Base-by-base conservation (phyloP, 1,140 invertebrate genomes). In the Achatina immaculata region DNA sequence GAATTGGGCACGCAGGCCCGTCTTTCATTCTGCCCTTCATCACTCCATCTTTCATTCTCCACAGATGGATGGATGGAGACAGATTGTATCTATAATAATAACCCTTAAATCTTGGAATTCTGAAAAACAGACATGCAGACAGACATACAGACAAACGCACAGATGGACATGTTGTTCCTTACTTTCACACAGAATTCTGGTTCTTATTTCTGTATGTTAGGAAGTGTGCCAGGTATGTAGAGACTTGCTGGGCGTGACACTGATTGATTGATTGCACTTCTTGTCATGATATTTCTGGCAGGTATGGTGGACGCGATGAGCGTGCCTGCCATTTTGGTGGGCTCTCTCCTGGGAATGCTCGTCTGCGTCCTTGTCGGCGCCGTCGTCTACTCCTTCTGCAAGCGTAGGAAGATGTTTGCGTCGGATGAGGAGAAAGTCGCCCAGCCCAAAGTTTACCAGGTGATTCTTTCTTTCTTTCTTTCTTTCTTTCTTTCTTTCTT, bases 331-430 rank as follows among this genome's bases (percentile, higher is more conserved):
- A 78, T 78, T n/a, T 24, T 78, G 76, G 76, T 78, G 34, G 76
- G 76, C 38, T 78, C 76, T 38, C 62, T 78, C 38, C 42, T 78
- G 42, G 76, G 76, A 6, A 2, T 78, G 42, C 62, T 78, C 38
- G 68, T 78, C 58, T 78, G 76, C 45, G 76, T 78, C 1, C 42
- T 78, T 62, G 76, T 78, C 1, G 76, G 58, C 11, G 65, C 76
- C 24, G 62, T 78, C n/a, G 65, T 78, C 40, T 78, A 78, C 76
- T 38, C 58, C 1, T 34, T 78, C 38, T 78, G 76, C 48, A 66
- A 68, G 19, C 36, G 76, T 1, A 66, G 76, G 76, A 78, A 78
- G 76, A 78, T 78, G 76, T 78, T 68, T 62, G 76, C 48, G 21
- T 9, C 62, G 9, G 76, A 78, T 21, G 51, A 55, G 36, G 76